Base-by-base conservation (phyloP, 64 coral and sea anemone genomes). In the Montipora capricornis region DNA sequence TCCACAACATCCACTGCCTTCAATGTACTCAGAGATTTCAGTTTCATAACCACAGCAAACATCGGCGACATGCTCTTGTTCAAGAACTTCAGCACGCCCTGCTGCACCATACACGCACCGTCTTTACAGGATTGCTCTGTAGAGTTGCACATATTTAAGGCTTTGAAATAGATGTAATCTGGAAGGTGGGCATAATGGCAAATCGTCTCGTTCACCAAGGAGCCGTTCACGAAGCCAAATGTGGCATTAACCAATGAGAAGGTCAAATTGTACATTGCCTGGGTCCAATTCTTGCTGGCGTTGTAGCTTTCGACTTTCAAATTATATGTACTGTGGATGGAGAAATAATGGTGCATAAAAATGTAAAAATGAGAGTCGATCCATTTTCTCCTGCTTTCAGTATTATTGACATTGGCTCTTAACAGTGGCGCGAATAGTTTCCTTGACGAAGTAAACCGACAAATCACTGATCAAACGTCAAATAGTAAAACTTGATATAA, bases 181-280 rank as follows among this genome's bases (percentile, higher is more conserved):
- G 84, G 87, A 17, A 92, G 90, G 24, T 96, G 37, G 17, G 26
- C 61, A 68, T 92, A 68, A 10, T 90, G 78, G 22, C 8, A 47
- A 1, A 93, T 83, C 29, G 80, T 96, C 17, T 96, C 64, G 19
- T 90, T 90, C 14, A 93, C 90, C 59, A 96, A 79, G 17, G 95
- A 93, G 5, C 90, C 90, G 24, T 96, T 93, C 1, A 96, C 79
- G 16, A 93, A 83, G 57, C 95, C 92, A 48, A 82, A 75, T 16
- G 95, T 89, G 0, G 80, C 52, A 77, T 96, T 92, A 16, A 93
- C 47, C 46, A 84, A 14, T 20, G 11, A 19, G 15, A 81, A 76
- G 0, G 90, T 86, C 20, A 68, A 5, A 37, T 90, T 89, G 48
- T 92, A 92, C 11, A 96, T 57, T n/a, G 24, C 24, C 15, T 46